Conservation (phyloP, 1,140 invertebrate species). For the Hormaphis cornu region DNA sequence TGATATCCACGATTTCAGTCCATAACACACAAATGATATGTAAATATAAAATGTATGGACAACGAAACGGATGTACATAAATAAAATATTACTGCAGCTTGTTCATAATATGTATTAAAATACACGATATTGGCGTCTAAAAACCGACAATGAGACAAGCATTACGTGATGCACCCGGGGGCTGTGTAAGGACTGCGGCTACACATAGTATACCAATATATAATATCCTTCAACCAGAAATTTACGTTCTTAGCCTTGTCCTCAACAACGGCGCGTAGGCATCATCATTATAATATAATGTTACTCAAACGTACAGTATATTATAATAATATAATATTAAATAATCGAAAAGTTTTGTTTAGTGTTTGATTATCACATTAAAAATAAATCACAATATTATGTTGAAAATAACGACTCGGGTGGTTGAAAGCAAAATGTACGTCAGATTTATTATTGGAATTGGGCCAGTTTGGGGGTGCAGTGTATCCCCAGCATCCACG, state of each 20-base stretch:
- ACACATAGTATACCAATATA: no score
- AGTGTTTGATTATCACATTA: no score
- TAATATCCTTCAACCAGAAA: conserved; percentile 9
- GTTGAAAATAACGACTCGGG: no score
- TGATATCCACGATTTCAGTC: not conserved
- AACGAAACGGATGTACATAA: not conserved
- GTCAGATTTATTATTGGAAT: no score
- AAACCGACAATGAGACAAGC: not conserved
- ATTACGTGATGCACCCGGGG: not conserved
- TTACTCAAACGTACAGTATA: not conserved
- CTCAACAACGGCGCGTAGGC: not conserved
- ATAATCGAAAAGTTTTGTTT: no score
- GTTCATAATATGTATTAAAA: no score
- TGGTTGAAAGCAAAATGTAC: no score
- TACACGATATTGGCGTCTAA: no score
- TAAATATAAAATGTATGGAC: not conserved
- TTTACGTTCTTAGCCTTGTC: conserved; percentile 27
- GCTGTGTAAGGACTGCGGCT: not conserved
- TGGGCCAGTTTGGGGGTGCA: no score
- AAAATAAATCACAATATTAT: no score
- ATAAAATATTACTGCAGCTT: not conserved
- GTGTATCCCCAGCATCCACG: no score
- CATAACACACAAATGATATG: not conserved
- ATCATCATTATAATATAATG: not conserved
- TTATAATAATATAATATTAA: no score